Conservation (phyloP, 2,797 vertebrate species). For the Acipenser ruthenus region DNA sequence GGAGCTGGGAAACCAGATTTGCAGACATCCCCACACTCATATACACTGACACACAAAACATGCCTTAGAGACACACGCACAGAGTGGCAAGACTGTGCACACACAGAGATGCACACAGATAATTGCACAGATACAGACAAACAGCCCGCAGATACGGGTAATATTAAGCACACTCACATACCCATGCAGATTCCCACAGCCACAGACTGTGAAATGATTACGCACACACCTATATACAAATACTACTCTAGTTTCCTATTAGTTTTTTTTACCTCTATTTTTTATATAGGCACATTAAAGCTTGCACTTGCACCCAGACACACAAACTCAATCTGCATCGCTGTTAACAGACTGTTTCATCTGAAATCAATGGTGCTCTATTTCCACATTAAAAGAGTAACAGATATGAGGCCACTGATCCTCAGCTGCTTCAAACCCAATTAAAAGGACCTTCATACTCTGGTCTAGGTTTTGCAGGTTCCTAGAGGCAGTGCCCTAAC, state of each 20-base stretch:
- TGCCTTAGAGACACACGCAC: conserved; percentile 10
- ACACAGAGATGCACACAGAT: too few relatives aligned
- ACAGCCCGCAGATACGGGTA: too few relatives aligned
- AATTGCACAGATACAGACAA: too few relatives aligned
- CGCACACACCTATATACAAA: too few relatives aligned
- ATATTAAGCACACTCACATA: too few relatives aligned
- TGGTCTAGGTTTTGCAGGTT: neutral
- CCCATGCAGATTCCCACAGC: too few relatives aligned
- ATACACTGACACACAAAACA: conserved; percentile 2
- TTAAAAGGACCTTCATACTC: conserved; percentile 1
- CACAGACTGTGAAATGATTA: too few relatives aligned
- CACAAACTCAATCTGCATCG: neutral
- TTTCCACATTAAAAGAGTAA: conserved; percentile 13
- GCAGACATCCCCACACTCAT: neutral
- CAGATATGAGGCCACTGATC: conserved; percentile 2
- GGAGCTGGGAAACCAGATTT: conserved; percentile 29
- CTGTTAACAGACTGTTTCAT: conserved; percentile 7
- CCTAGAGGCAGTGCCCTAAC: neutral
- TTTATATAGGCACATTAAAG: too few relatives aligned
- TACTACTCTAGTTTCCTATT: too few relatives aligned
- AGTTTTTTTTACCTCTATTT: too few relatives aligned
- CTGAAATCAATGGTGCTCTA: conserved; percentile 13
- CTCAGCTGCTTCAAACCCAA: conserved; percentile 6
- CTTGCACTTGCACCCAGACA: too few relatives aligned
- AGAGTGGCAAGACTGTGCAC: conserved; percentile 2